Percentiles rank a stretch among this genome's conserved stretches.
These are phyloP conservation scores for Drosophila insularis DNA, from an alignment of 1,140 invertebrate genomes.

Conservation along the genomic window DNA sequence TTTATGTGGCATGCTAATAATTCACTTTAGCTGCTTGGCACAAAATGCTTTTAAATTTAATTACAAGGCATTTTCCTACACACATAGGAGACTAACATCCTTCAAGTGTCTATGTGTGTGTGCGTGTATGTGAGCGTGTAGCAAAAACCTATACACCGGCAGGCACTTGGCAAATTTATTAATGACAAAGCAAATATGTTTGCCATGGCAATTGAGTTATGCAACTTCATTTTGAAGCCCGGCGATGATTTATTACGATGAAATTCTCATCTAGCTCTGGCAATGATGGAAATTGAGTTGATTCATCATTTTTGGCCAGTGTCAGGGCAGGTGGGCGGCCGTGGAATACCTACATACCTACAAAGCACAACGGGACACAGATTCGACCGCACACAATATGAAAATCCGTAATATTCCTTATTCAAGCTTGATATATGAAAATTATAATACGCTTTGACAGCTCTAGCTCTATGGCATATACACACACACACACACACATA, in stretches of 20 bases:
- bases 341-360: slow-evolving; percentile 3
- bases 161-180: slow-evolving; percentile 50
- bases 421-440: slow-evolving; percentile 69
- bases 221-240: slow-evolving; percentile 41
- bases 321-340: neutral
- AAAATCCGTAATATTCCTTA: slow-evolving; percentile 38
- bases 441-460: slow-evolving; percentile 71
- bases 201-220: slow-evolving; percentile 52
- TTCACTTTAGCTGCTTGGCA: slow-evolving; percentile 52
- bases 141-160: slow-evolving; percentile 2
- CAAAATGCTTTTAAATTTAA: slow-evolving; percentile 67
- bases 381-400: slow-evolving; percentile 33
- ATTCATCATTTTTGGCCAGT: slow-evolving; percentile 46
- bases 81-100: slow-evolving; percentile 22
- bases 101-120: slow-evolving; percentile 13
- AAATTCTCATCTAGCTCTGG: neutral
- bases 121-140: neutral
- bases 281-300: slow-evolving; percentile 47
- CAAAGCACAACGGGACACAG: slow-evolving; percentile 7
- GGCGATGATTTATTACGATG: slow-evolving; percentile 40
- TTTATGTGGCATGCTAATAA: slow-evolving; percentile 52
- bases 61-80: slow-evolving; percentile 49
- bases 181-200: slow-evolving; percentile 65
- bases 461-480: slow-evolving; percentile 33
- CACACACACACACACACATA: slow-evolving; percentile 24